Evolutionary conservation across 2,888 invertebrate genomes (phyloP), one percentile per base, ranked within the genome.

Genomic region (Coleophora deauratella): DNA sequence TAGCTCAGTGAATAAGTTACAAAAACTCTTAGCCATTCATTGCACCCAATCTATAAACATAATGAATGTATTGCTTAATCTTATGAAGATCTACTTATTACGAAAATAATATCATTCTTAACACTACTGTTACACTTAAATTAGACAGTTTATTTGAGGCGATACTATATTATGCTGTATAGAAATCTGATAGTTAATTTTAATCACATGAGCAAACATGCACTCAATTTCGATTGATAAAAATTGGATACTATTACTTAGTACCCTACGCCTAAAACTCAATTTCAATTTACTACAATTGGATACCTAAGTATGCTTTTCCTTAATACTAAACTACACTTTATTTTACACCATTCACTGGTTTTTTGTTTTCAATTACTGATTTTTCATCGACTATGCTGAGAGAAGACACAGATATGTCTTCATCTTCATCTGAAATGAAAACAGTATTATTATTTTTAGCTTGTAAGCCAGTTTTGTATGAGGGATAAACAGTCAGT

Each of bases 401-500:
- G 9, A 81, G 52, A 4, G 75, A 75, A 33, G 79, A 76, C 27
- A 80, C 57, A n/a, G 76, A 77, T 40, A 75, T 47, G 43, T 81
- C 81, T 46, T 81, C 81, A 45, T 84, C 81, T 52, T 82, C 81
- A 53, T 82, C 82, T 81, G 67, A 44, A 72, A 71, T 45, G 33
- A 47, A 45, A 45, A 40, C 21, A 21, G 3, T 21, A 21, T 21
- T 21, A 21, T 21, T 21, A 21, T 32, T n/a, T n/a, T n/a, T n/a
- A n/a, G n/a, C n/a, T n/a, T n/a, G n/a, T n/a, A n/a, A n/a, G n/a
- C n/a, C n/a, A n/a, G n/a, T n/a, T n/a, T n/a, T n/a, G n/a, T n/a
- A n/a, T n/a, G n/a, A n/a, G n/a, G n/a, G n/a, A n/a, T n/a, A n/a
- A n/a, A n/a, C n/a, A n/a, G n/a, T n/a, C n/a, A n/a, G n/a, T n/a